Base-by-base conservation (phyloP, 2,888 invertebrate species). In the Panzeria rudis region DNA sequence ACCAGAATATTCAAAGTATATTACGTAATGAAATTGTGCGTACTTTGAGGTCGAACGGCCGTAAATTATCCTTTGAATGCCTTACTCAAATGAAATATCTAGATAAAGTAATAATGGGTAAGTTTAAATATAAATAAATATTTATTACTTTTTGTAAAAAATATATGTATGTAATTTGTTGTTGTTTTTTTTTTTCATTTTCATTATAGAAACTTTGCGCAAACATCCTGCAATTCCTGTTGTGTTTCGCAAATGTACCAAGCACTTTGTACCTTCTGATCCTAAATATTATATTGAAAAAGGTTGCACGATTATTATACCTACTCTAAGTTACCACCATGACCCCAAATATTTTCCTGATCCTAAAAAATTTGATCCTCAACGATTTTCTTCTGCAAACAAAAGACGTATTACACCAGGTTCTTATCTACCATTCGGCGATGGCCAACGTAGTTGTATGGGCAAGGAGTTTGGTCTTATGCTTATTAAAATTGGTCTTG, bases 401-500 rank as follows among this genome's bases (percentile, higher is more conserved):
- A 41, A 8, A 15, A 23, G 9, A 7, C 13, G 1, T 0, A 23
- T 62, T 9, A 7, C 1, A 20, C 0, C 9, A 41, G 20, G 4
- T 41, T 41, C 41, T 17, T 62, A 62, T 17, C 15, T 62, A 7
- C 90, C 91, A 2, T 92, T 92, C 75, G 91, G 91, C n/a, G 90
- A 91, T 64, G 92, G 92, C 3, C 92, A 91, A 2, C 87, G 91
- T 50, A 89, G 87, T 78, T 92, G 92, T 77, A 90, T 92, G 59
- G 92, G 91, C 6, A 59, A 86, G 69, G 84, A 88, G 23, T 88
- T 89, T 72, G 88, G 23, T 17, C 11, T n/a, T 11, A 47, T 29
- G 47, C n/a, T 7, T 9, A 17, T 17, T 8, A 47, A 17, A 29
- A 29, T 62, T 41, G 62, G 8, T n/a, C 3, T 47, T 9, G 17